Percentiles rank a stretch among this genome's conserved stretches.
Evolutionary conservation across 2,113 vertebrate species (phyloP).

Genomic region (Chascanopsetta lugubris): DNA sequence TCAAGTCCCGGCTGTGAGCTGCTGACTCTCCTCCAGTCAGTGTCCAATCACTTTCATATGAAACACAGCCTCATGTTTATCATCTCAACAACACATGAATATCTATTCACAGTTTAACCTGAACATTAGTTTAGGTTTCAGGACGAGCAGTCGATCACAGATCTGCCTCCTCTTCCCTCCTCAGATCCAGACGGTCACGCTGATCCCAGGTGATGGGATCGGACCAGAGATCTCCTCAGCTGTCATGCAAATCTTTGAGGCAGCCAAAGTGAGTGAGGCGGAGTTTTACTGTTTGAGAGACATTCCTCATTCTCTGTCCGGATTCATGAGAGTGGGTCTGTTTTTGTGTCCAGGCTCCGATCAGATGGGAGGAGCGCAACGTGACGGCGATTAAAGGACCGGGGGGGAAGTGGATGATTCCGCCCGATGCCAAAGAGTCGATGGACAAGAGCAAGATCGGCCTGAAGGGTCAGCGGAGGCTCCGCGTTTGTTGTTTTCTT

Average conservation of each 20-base stretch:
- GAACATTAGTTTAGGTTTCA: neutral
- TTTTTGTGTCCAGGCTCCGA: constrained; percentile 81
- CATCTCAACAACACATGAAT: no score
- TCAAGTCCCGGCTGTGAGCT: no score
- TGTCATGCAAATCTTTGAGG: constrained; percentile 70
- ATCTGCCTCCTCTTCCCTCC: neutral
- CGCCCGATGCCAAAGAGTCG: constrained; percentile 94
- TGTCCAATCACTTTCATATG: no score
- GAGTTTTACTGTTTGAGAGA: neutral
- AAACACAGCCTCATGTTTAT: no score
- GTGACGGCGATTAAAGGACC: constrained; percentile 92
- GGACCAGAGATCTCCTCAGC: constrained; percentile 70
- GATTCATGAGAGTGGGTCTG: neutral
- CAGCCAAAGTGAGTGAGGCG: constrained; percentile 55
- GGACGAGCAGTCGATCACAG: no score
- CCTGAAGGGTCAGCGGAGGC: constrained; percentile 85
- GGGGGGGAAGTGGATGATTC: constrained; percentile 94
- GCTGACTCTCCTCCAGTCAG: no score
- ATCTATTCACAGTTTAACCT: no score
- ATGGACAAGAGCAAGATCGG: constrained; percentile 98
- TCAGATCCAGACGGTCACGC: constrained; percentile 68
- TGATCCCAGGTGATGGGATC: constrained; percentile 72
- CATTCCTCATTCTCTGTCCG: neutral
- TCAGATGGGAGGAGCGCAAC: constrained; percentile 93
- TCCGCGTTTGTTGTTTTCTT: accelerated